Conservation (phyloP, 2,888 invertebrate genomes). For the Melanostoma mellinum region DNA sequence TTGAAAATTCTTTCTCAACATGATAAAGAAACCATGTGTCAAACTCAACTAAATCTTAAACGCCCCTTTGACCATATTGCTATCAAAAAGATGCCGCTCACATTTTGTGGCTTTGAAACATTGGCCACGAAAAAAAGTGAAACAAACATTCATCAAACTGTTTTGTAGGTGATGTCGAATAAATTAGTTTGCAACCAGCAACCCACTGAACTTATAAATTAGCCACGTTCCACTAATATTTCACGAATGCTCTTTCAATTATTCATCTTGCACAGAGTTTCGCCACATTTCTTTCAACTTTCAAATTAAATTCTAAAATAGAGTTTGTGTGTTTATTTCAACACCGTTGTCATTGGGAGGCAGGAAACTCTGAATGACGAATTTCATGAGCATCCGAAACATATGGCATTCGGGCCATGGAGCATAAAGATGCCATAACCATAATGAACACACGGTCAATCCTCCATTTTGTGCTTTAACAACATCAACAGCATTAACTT, state of each 20-base stretch:
- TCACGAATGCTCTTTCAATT: constrained; percentile 39
- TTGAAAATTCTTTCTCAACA: no score
- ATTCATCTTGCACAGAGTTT: constrained; percentile 51
- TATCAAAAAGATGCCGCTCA: not conserved
- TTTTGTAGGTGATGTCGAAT: constrained; percentile 38
- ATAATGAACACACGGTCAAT: constrained; percentile 45
- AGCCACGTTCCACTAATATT: constrained; percentile 37
- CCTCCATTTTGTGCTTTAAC: constrained; percentile 39
- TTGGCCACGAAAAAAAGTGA: constrained; percentile 40
- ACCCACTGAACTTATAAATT: constrained; percentile 52
- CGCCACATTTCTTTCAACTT: constrained; percentile 38
- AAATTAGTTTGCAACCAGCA: constrained; percentile 40
- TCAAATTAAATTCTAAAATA: constrained; percentile 32
- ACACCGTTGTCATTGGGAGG: constrained; percentile 28
- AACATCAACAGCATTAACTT: constrained; percentile 16
- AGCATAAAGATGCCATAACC: constrained; percentile 23
- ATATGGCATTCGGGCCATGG: constrained; percentile 44
- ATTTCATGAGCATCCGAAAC: constrained; percentile 39
- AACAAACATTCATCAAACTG: constrained; percentile 53
- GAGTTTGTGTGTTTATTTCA: constrained; percentile 24
- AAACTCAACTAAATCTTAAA: no score
- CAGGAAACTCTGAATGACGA: constrained; percentile 63
- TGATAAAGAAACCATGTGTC: no score
- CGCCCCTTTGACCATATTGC: constrained; percentile 6
- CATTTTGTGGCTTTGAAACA: constrained; percentile 34